Evolutionary conservation across 2,113 vertebrate species (phyloP), one percentile per base, ranked within the genome.

Genomic region (Polypterus senegalus): DNA sequence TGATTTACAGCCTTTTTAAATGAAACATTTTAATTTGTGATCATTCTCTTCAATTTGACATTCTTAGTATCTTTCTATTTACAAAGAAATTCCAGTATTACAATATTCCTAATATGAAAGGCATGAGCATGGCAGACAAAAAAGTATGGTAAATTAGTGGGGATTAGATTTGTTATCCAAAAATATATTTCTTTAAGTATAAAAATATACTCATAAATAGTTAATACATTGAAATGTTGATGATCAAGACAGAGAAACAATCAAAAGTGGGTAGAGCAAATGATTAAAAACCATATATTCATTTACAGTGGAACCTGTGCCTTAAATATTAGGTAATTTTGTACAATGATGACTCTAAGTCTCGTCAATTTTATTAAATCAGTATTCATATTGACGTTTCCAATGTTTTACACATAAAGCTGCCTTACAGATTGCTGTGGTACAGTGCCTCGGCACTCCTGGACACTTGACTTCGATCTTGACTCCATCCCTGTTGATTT

Each of bases 321-420:
- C 55, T 62, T 27, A 54, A 43, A 46, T 47, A 11, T 54, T 5
- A 48, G 57, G 57, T 11, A 54, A 49, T 52, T 5, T 64, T 59
- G 49, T 52, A 11, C 49, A 46, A 7, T 58, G 48, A 62, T 59
- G 53, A 5, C 48, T 47, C 59, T 46, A 9, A 46, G 51, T 44
- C 61, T 62, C 48, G 59, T 62, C 65, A 61, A 11, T 61, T 43
- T 63, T 52, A 61, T n/a, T 11, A 49, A 11, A 27, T 58, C 52
- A 57, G n/a, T 47, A 48, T 46, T 58, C 61, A 46, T 61, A 43
- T 48, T 61, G 27, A 27, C 27, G 48, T 55, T 55, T 55, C 3
- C 54, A 11, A 55, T 8, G 48, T 47, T 61, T 6, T 61, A 48
- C 11, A 4, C 61, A 62, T 72, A 64, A 71, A 71, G 62, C 69